Evolutionary conservation across 2,113 vertebrate species (phyloP).

Genomic region (Brachypteracias leptosomus): DNA sequence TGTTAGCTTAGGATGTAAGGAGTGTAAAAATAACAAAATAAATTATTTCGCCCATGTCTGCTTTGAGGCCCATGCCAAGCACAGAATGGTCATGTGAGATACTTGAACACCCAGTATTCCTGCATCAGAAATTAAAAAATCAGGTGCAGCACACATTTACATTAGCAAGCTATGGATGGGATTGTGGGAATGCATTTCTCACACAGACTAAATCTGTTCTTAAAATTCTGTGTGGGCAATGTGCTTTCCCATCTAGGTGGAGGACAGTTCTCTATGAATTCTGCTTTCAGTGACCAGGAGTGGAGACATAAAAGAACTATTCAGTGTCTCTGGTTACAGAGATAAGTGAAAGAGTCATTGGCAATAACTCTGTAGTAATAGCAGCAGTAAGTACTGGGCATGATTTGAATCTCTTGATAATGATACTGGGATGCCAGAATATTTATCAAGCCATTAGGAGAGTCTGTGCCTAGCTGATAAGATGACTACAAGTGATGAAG

Average conservation of each 20-base stretch:
- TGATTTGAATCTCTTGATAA: slow-evolving; percentile 78
- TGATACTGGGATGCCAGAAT: slow-evolving; percentile 71
- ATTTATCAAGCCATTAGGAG: slow-evolving; percentile 77
- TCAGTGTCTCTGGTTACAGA: slow-evolving; percentile 69
- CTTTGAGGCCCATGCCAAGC: background rate
- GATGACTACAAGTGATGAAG: slow-evolving; percentile 73
- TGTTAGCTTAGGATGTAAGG: background rate
- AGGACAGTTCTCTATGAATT: slow-evolving; percentile 60
- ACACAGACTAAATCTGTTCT: slow-evolving; percentile 11
- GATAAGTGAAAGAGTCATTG: slow-evolving; percentile 76
- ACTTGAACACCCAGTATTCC: background rate
- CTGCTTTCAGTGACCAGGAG: slow-evolving; percentile 59
- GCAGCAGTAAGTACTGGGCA: slow-evolving; percentile 65
- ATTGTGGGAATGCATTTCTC: slow-evolving; percentile 14
- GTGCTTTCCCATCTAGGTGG: background rate
- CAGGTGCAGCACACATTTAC: background rate
- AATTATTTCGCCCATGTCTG: background rate
- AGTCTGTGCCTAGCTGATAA: slow-evolving; percentile 80
- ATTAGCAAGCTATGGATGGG: background rate
- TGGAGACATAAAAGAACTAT: slow-evolving; percentile 69
- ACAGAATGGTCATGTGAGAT: background rate
- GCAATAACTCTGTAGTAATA: slow-evolving; percentile 71
- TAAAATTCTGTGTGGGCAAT: slow-evolving; percentile 25
- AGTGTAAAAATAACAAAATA: background rate
- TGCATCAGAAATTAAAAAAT: background rate